Base-by-base conservation (phyloP, 1,140 invertebrate species). In the Drosophila asahinai region DNA sequence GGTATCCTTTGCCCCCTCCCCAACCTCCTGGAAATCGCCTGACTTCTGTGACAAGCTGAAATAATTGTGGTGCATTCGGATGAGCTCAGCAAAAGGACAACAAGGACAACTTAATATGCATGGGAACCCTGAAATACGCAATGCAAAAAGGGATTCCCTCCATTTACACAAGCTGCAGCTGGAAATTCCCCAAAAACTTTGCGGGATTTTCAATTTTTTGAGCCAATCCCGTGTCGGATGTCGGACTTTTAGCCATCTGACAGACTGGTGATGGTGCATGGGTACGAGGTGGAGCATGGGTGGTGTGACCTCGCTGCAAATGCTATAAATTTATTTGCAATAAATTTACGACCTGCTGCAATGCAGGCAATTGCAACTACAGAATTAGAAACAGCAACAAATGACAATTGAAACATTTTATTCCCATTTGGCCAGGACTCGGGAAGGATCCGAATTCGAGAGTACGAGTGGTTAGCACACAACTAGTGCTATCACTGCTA, bases 331-430 rank as follows among this genome's bases (percentile, higher is more conserved):
- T 86, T 89, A 86, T 86, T 76, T 82, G 78, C 86, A 81, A 86
- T 80, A 86, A 86, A 86, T 86, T 86, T 86, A 86, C 84, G 84
- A 86, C 84, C 83, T 86, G 67, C 83, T 86, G 83, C 83, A 86
- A 66, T 86, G 84, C 80, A 72, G 75, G 48, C 61, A 66, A 86
- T 67, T 81, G 65, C 68, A 72, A 72, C 71, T 82, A 67, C 47
- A 78, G 43, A 72, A 73, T 60, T 73, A 72, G 67, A 73, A 73
- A 73, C 55, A 51, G 68, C 55, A 66, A 51, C 70, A 77, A 77
- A 57, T 70, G 64, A 75, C 76, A 83, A 66, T 80, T 58, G 60
- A 58, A 77, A 78, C 59, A 72, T 66, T 65, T 65, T 73, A 52
- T 73, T 72, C 66, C 77, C 65, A 58, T 79, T 58, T 58, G 59